phyloP scores from a whole-genome alignment of 2,113 vertebrate genomes.

The Nycticebus coucang region DNA sequence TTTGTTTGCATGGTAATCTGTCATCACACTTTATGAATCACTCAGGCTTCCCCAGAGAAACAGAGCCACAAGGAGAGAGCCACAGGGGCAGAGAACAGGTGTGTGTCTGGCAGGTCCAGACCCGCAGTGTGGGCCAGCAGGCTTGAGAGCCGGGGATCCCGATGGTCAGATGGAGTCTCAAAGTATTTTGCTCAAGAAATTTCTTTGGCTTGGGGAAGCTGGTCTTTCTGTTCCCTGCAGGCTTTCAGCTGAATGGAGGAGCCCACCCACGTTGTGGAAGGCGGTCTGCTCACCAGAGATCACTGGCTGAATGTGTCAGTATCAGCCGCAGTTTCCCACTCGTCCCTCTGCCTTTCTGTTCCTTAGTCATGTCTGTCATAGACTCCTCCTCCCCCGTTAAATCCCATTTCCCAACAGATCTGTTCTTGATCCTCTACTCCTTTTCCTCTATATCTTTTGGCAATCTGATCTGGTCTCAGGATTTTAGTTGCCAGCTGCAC shows the following conservation, averaged over 20 bases:
- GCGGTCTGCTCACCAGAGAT: neutral
- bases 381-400: neutral
- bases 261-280: too few relatives aligned
- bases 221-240: neutral
- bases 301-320: neutral
- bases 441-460: neutral
- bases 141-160: neutral
- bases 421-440: neutral
- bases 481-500: neutral
- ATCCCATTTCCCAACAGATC: neutral
- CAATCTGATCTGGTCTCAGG: neutral
- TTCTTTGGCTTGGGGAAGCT: neutral
- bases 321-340: neutral
- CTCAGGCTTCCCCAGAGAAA: neutral
- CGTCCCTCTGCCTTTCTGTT: neutral
- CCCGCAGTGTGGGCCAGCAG: neutral
- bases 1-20: neutral
- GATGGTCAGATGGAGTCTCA: neutral
- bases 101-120: neutral
- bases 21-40: neutral
- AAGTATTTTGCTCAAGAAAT: neutral
- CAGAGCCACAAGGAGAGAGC: neutral
- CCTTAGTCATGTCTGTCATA: neutral
- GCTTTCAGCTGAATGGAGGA: neutral
- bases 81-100: neutral